These are phyloP conservation scores for Brachyptera risi DNA, from an alignment of 2,888 invertebrate genomes.

Conservation along the genomic window DNA sequence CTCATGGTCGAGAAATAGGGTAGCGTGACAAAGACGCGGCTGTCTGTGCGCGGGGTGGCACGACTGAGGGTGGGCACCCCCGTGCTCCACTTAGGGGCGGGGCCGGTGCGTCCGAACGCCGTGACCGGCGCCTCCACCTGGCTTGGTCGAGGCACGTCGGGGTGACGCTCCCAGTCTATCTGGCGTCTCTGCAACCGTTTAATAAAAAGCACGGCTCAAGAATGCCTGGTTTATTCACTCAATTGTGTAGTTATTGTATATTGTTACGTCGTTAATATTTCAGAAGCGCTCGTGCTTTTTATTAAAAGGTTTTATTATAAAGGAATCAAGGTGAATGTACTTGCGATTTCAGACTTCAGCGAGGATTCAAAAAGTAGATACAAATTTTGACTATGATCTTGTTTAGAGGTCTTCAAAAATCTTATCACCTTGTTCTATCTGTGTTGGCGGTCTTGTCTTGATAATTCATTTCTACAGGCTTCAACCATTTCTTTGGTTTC, in stretches of 20 bases:
- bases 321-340: too few relatives aligned
- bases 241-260: too few relatives aligned
- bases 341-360: too few relatives aligned
- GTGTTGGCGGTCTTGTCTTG: too few relatives aligned
- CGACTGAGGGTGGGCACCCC: slow-evolving; percentile 48
- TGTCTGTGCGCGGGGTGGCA: slow-evolving; percentile 52
- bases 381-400: too few relatives aligned
- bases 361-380: too few relatives aligned
- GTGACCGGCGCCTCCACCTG: slow-evolving; percentile 80
- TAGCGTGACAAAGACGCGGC: slow-evolving; percentile 55
- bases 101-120: slow-evolving; percentile 64
- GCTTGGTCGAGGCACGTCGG: slow-evolving; percentile 80
- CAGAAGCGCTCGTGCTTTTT: slow-evolving; percentile 14
- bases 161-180: slow-evolving; percentile 86
- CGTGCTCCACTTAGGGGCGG: slow-evolving; percentile 40
- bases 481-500: too few relatives aligned
- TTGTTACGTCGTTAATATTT: slow-evolving; percentile 15
- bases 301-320: too few relatives aligned
- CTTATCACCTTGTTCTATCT: too few relatives aligned
- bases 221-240: not conserved
- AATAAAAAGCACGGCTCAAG: not conserved
- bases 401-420: too few relatives aligned
- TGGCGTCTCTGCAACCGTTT: slow-evolving; percentile 63
- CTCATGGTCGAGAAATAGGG: slow-evolving; percentile 54
- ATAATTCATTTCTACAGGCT: too few relatives aligned